phyloP scores from a whole-genome alignment of 2,113 vertebrate species.

The Malaclemys terrapin region DNA sequence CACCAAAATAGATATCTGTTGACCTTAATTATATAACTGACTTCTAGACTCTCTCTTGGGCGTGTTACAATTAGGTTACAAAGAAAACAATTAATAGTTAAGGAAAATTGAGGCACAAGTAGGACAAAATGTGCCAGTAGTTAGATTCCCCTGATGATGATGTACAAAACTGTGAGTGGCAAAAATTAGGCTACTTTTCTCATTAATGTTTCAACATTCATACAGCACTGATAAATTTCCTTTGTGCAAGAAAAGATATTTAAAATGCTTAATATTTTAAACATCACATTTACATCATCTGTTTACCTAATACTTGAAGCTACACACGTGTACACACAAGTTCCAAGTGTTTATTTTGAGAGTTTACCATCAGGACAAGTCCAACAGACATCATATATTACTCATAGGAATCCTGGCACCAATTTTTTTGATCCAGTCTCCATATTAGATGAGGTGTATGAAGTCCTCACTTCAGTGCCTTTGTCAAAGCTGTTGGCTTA shows the following conservation, averaged over 20 bases:
- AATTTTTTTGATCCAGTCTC: neutral
- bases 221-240: neutral
- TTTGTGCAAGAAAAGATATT: neutral
- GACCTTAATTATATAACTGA: constrained; percentile 52
- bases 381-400: neutral
- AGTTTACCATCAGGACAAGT: neutral
- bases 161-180: neutral
- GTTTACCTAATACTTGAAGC: neutral
- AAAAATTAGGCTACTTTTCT: constrained; percentile 63
- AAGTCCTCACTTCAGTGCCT: neutral
- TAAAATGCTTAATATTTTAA: neutral
- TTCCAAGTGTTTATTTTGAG: neutral
- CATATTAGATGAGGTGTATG: neutral
- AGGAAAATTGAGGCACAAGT: constrained; percentile 61
- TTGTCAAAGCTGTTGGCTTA: neutral
- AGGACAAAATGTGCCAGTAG: constrained; percentile 74
- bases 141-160: constrained; percentile 15
- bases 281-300: neutral
- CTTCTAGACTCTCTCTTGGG: constrained; percentile 47
- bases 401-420: neutral
- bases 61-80: constrained; percentile 69
- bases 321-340: accelerated
- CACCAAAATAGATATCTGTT: constrained; percentile 1
- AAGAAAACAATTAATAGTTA: constrained; percentile 62
- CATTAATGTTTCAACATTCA: neutral